Conservation (phyloP, 2,797 vertebrate species). For the Orientallactaga sibirica region DNA sequence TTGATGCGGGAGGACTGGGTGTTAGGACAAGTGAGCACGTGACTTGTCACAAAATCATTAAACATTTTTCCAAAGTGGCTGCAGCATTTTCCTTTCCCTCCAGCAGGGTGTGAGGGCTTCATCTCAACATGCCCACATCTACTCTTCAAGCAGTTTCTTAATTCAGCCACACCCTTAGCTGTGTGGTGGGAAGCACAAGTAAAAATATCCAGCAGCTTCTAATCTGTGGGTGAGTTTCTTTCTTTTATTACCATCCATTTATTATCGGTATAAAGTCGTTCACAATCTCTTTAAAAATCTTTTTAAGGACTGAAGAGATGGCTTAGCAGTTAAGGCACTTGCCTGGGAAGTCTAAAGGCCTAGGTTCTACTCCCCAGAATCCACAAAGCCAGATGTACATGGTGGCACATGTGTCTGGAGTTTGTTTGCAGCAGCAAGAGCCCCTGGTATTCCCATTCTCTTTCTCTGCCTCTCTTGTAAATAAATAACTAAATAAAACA, state of each 20-base stretch:
- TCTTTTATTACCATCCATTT: not conserved
- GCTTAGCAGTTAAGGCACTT: too few relatives aligned
- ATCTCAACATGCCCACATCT: not conserved
- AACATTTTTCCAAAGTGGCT: not conserved
- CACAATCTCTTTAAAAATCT: not conserved
- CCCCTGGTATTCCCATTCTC: too few relatives aligned
- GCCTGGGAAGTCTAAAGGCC: too few relatives aligned
- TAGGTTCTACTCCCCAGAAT: too few relatives aligned
- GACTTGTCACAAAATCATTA: not conserved
- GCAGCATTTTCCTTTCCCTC: not conserved
- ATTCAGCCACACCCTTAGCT: fast-evolving
- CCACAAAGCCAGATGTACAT: too few relatives aligned
- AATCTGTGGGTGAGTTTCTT: not conserved
- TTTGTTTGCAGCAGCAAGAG: too few relatives aligned
- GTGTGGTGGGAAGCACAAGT: not conserved
- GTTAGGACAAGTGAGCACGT: not conserved
- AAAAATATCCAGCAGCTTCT: not conserved
- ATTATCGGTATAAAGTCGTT: not conserved
- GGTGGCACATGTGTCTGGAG: too few relatives aligned
- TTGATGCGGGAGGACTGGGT: too few relatives aligned
- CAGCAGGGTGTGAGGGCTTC: not conserved
- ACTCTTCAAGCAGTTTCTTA: fast-evolving
- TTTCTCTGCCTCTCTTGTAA: too few relatives aligned
- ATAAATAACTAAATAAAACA: too few relatives aligned
- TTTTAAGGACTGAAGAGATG: too few relatives aligned